phyloP scores from a whole-genome alignment of 1,140 invertebrate species.

The Scaptodrosophila lebanonensis region DNA sequence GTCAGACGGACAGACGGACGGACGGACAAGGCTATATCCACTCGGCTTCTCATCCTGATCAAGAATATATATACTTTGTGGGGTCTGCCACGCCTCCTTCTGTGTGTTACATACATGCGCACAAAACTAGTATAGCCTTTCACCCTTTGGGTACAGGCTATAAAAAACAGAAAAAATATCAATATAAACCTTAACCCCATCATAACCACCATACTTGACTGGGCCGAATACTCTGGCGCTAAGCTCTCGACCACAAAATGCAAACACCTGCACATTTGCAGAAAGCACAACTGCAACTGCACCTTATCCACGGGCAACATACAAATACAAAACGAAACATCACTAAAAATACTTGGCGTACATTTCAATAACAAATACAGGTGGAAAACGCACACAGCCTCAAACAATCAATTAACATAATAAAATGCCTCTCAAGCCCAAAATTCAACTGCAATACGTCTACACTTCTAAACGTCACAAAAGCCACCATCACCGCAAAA shows the following conservation, averaged over 20 bases:
- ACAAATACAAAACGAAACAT: constrained; percentile 17
- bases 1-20: too few relatives aligned
- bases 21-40: too few relatives aligned
- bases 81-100: too few relatives aligned
- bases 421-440: constrained; percentile 28
- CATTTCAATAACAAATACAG: constrained; percentile 30
- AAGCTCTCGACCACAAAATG: constrained; percentile 10
- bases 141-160: too few relatives aligned
- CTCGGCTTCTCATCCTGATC: too few relatives aligned
- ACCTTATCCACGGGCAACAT: constrained; percentile 12
- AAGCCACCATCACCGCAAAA: constrained; percentile 20
- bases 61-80: too few relatives aligned
- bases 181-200: constrained; percentile 18
- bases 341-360: constrained; percentile 25
- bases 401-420: constrained; percentile 17
- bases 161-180: constrained; percentile 14
- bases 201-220: constrained; percentile 9
- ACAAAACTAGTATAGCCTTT: too few relatives aligned
- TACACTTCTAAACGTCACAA: constrained; percentile 8
- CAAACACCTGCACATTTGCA: constrained; percentile 19
- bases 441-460: constrained; percentile 22
- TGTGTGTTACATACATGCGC: too few relatives aligned
- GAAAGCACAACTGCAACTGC: constrained; percentile 26
- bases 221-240: constrained; percentile 15
- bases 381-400: constrained; percentile 21